Percentiles rank a stretch among this genome's conserved stretches.
These are phyloP conservation scores for Notolabrus celidotus DNA, from an alignment of 2,797 vertebrate species.

Conservation along the genomic window DNA sequence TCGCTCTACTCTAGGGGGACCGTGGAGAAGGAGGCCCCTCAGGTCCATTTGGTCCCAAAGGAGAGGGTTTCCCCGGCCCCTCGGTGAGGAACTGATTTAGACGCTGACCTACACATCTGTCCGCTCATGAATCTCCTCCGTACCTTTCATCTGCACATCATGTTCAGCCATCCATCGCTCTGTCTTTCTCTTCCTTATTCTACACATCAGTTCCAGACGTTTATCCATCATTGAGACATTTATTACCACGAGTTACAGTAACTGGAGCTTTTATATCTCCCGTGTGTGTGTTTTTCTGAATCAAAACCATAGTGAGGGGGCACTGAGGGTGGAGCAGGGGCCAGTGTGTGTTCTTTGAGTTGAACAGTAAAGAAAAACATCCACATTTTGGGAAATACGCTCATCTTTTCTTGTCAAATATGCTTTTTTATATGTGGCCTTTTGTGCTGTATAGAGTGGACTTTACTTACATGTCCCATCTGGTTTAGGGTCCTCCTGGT, in stretches of 20 bases:
- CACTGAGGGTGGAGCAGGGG: background rate
- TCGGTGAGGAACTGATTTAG: constrained; percentile 77
- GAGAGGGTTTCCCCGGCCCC: constrained; percentile 90
- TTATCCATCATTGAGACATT: constrained; percentile 40
- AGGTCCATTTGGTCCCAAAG: constrained; percentile 90
- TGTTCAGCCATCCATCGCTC: constrained; percentile 8
- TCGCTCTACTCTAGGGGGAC: constrained; percentile 83
- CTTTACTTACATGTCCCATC: no score
- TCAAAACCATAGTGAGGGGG: constrained; percentile 1
- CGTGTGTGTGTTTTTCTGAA: constrained; percentile 7
- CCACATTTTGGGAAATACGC: background rate
- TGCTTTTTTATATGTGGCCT: no score
- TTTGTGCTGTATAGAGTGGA: no score
- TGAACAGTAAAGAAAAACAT: background rate
- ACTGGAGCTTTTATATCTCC: background rate
- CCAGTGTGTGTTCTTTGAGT: background rate
- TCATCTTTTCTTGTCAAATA: no score
- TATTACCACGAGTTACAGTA: constrained; percentile 32
- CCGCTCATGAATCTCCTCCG: constrained; percentile 24
- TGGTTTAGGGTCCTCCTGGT: constrained; percentile 87
- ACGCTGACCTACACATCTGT: background rate
- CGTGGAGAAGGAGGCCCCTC: constrained; percentile 85
- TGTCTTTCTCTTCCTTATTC: constrained; percentile 2
- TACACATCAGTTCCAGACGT: constrained; percentile 13
- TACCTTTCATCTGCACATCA: constrained; percentile 7